A percentile compares a stretch with the other conserved stretches of the same genome.
Evolutionary conservation across 2,888 invertebrate species (phyloP).

Genomic region (Chloromyia formosa): DNA sequence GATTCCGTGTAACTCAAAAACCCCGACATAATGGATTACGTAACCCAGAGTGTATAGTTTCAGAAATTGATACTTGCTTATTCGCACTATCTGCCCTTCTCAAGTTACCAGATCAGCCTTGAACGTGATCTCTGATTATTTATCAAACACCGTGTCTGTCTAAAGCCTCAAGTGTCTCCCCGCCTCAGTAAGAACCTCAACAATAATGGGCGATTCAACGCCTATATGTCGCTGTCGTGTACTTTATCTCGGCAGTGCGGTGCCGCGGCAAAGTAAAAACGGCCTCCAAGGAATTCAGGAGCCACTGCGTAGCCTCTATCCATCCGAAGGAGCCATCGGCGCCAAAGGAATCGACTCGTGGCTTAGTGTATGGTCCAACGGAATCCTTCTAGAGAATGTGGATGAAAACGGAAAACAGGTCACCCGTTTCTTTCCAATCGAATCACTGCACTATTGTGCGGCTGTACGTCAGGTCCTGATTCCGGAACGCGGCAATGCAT

Average conservation of each 20-base stretch:
- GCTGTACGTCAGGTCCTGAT: slow-evolving; percentile 88
- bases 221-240: slow-evolving; percentile 97
- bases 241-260: slow-evolving; percentile 94
- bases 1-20: too few species aligned
- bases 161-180: too few species aligned
- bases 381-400: slow-evolving; percentile 92
- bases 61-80: background rate
- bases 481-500: slow-evolving; percentile 70
- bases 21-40: background rate
- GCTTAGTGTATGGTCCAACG: slow-evolving; percentile 97
- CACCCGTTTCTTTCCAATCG: slow-evolving; percentile 95
- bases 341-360: slow-evolving; percentile 94
- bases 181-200: too few species aligned
- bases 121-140: too few species aligned
- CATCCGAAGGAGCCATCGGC: slow-evolving; percentile 89
- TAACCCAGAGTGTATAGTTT: background rate
- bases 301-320: slow-evolving; percentile 93
- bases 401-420: slow-evolving; percentile 95
- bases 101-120: too few species aligned
- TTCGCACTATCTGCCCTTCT: too few species aligned
- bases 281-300: slow-evolving; percentile 98
- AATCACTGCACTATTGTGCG: slow-evolving; percentile 94
- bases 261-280: slow-evolving; percentile 97
- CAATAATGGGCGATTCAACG: slow-evolving; percentile 76
- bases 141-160: too few species aligned